phyloP scores from a whole-genome alignment of 2,113 vertebrate species.

The Accipiter cooperii region DNA sequence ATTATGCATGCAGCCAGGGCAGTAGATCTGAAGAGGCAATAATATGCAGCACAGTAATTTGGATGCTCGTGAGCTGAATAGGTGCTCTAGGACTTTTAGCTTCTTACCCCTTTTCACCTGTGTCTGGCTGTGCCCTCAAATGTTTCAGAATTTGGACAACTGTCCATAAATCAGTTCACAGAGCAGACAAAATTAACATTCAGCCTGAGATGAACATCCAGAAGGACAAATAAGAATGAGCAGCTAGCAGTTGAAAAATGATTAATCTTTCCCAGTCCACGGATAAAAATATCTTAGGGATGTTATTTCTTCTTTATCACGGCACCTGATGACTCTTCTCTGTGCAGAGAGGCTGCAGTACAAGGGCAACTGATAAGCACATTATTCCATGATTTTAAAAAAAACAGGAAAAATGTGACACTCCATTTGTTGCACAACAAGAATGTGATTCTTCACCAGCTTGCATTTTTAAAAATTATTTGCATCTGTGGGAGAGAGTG shows the following conservation, averaged over 20 bases:
- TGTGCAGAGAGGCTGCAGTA: neutral
- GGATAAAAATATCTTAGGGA: conserved; percentile 14
- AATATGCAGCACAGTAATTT: neutral
- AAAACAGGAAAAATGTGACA: neutral
- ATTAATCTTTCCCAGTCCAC: neutral
- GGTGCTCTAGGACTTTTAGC: neutral
- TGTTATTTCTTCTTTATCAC: neutral
- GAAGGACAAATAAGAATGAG: neutral
- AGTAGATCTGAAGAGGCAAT: neutral
- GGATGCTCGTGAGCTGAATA: neutral
- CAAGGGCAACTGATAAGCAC: neutral
- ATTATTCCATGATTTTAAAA: neutral
- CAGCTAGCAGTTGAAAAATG: neutral
- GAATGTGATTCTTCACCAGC: neutral
- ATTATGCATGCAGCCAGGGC: neutral
- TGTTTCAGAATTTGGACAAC: neutral
- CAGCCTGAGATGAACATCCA: neutral
- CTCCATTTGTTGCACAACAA: neutral
- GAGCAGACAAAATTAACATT: neutral
- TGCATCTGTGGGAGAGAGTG: neutral
- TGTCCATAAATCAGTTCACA: neutral
- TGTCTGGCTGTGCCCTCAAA: neutral
- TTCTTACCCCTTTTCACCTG: neutral
- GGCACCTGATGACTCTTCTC: neutral
- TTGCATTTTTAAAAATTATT: neutral